Percentiles rank a stretch among this genome's conserved stretches.
These are phyloP conservation scores for Trogon melanurus DNA, from an alignment of 2,113 vertebrate genomes.

Conservation along the genomic window DNA sequence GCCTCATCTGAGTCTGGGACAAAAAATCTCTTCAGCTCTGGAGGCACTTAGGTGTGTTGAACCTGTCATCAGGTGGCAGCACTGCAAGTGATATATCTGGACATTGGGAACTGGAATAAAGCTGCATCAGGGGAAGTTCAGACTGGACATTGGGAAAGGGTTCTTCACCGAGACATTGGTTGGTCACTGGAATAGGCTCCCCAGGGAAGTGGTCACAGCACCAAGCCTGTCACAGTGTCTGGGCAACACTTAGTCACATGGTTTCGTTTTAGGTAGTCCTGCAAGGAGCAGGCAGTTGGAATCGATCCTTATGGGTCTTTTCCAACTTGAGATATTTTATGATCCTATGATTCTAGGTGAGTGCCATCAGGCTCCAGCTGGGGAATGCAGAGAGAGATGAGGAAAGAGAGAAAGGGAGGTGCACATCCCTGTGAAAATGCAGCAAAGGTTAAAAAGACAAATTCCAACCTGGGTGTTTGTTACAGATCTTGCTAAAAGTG, in stretches of 20 bases:
- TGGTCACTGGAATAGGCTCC: background rate
- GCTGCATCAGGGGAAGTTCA: background rate
- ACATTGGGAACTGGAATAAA: background rate
- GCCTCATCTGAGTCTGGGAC: background rate
- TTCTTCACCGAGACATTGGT: background rate
- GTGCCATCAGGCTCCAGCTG: background rate
- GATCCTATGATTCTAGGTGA: too few relatives aligned
- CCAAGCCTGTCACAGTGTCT: background rate
- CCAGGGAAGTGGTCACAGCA: background rate
- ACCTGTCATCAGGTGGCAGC: background rate
- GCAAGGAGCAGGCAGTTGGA: background rate
- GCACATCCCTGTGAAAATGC: background rate
- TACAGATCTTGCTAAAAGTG: background rate
- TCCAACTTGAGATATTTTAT: too few relatives aligned
- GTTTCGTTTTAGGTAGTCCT: background rate
- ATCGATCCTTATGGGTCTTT: too few relatives aligned
- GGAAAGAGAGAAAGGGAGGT: background rate
- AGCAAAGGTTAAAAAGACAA: background rate
- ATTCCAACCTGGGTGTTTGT: background rate
- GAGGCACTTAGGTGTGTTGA: background rate
- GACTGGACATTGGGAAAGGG: background rate
- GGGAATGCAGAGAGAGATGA: background rate
- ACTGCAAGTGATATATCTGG: background rate
- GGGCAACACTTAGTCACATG: accelerated
- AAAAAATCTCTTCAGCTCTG: background rate